Conservation (phyloP, 2,113 vertebrate genomes). For the Irena cyanogastra region DNA sequence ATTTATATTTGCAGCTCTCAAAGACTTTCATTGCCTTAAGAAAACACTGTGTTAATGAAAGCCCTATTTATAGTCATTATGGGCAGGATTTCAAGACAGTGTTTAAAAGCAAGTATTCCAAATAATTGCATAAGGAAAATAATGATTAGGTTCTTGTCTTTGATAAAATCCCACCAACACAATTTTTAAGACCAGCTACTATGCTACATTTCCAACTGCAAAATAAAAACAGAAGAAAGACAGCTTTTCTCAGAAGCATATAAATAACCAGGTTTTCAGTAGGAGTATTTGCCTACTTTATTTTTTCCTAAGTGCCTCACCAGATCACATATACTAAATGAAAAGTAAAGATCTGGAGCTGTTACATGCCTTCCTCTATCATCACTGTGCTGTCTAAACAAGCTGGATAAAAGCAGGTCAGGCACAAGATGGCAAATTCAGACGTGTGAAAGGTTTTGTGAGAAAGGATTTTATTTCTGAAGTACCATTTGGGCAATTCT, state of each 20-base stretch:
- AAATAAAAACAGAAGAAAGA: not conserved
- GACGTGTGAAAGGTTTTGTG: not conserved
- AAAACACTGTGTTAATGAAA: slow-evolving; percentile 34
- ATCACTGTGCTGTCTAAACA: not conserved
- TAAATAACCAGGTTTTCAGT: not conserved
- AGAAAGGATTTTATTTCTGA: not conserved
- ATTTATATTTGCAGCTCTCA: not conserved
- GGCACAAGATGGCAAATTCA: not conserved
- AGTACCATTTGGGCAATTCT: not conserved
- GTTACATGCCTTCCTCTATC: not conserved
- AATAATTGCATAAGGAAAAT: not conserved
- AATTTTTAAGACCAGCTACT: not conserved
- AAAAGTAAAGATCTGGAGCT: not conserved
- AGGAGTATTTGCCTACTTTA: not conserved
- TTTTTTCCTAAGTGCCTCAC: not conserved
- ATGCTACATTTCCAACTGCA: not conserved
- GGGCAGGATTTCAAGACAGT: not conserved
- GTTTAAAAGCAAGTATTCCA: not conserved
- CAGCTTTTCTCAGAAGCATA: not conserved
- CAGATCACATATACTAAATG: not conserved
- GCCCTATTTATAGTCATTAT: not conserved
- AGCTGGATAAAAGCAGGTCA: not conserved
- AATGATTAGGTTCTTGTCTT: not conserved
- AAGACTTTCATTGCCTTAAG: not conserved
- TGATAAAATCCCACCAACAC: not conserved